Base-by-base conservation (phyloP, 1,140 invertebrate genomes). In the Nilaparvata lugens region DNA sequence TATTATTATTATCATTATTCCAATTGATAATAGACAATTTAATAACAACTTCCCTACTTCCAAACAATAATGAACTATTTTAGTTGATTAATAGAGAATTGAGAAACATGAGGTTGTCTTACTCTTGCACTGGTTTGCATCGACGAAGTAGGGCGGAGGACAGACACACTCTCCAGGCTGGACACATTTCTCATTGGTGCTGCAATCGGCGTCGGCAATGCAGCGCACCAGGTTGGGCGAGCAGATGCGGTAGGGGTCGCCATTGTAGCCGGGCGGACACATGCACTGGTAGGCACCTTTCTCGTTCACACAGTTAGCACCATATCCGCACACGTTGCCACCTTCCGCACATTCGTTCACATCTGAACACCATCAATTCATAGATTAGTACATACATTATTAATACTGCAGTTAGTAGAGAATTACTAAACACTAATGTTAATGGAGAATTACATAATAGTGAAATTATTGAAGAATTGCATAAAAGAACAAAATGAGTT, bases 131-230 rank as follows among this genome's bases (percentile, higher is more conserved):
- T 87, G 84, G 69, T 90, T 88, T 40, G 83, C 84, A 71, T 93
- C 90, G 19, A 87, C 82, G 71, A 89, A 93, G 73, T 87, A 95
- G 1, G 91, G 92, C 18, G 90, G 89, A 23, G 88, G 89, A 72
- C 91, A 94, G 2, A 93, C 80, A 70, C 91, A 95, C 75, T 91
- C 85, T 1, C 90, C 92, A 0, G 91, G 90, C 70, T 93, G 87
- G 11, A 93, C 84, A 72, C 93, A 96, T 74, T 91, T 88, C 73
- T 95, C 90, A 71, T 95, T 95, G 0, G 83, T 70, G 51, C 82
- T 82, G 70, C 93, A 96, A 68, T 95, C 90, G 53, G 80, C 82
- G 68, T 93, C 88, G 60, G 80, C 83, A 0, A 85, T 80, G 68
- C 92, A 95, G 61, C 84, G 79, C 52, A 90, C 85, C 68, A 90